Evolutionary conservation across 2,888 invertebrate genomes (phyloP), one percentile per base, ranked within the genome.

Genomic region (Dynastes tityus): DNA sequence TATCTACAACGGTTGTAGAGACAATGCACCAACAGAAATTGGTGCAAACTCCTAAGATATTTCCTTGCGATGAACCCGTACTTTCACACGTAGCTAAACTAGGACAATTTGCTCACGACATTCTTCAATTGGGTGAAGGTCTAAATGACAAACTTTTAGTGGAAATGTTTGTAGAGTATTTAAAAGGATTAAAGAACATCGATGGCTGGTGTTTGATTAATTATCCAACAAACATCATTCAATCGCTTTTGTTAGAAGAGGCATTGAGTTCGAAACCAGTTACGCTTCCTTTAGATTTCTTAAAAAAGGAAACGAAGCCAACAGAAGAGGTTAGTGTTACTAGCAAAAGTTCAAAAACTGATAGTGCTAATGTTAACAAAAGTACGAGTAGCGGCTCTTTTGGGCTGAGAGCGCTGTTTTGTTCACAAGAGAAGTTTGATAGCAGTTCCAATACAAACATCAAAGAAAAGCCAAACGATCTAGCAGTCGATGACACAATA

Each of bases 151-250:
- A 90, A 83, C 87, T 93, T 45, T 80, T 91, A 58, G 89, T 91
- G 4, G 90, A 91, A 32, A 92, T 92, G 87, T 87, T 94, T 80
- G 88, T 92, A 0, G 92, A 93, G 83, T 93, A 92, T 83, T 85
- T 94, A 22, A 91, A 91, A 84, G 88, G 88, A 49, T 87, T 91
- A 79, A 86, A 90, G 63, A 89, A 91, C 55, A 78, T 81, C 27
- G 70, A 80, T 27, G 92, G 93, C 4, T 94, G 93, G 90, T 92
- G 91, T n/a, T 88, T 94, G 67, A 87, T 93, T 61, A 92, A 94
- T 85, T 94, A 91, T 84, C 94, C 94, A 0, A 90, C 89, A 79
- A 90, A 89, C 5, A 91, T 91, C 78, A 87, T 90, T 40, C 91
- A 93, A 86, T 91, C 92, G 58, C 89, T 90, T 82, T 88, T 91